A percentile compares a stretch with the other conserved stretches of the same genome.
Conservation (phyloP, 2,113 vertebrate genomes). For the Fregata magnificens region DNA sequence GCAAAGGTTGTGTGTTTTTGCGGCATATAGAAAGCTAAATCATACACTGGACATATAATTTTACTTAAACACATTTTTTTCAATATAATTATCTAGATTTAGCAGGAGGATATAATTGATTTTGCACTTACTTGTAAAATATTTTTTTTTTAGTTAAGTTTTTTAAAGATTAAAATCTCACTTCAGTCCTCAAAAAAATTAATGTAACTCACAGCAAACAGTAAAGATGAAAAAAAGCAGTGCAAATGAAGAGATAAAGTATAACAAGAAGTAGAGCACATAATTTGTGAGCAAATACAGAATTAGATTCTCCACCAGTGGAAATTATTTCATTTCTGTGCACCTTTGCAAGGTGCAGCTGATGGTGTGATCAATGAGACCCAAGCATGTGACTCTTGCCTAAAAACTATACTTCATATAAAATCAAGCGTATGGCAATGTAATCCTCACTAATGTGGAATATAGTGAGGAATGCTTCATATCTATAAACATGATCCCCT, state of each 20-base stretch:
- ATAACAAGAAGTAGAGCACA: not conserved
- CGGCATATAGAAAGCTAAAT: not conserved
- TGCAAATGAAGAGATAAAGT: not conserved
- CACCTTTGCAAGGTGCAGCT: not conserved
- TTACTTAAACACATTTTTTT: not conserved
- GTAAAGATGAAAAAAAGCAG: not conserved
- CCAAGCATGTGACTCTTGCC: not conserved
- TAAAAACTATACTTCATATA: not conserved
- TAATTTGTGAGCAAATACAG: not conserved
- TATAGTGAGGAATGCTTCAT: not conserved
- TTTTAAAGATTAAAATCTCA: not conserved
- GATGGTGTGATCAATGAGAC: not conserved
- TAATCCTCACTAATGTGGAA: not conserved
- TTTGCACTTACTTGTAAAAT: not conserved
- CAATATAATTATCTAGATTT: not conserved
- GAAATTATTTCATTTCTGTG: not conserved
- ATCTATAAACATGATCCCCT: not conserved
- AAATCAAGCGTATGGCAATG: not conserved
- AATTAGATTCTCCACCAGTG: not conserved
- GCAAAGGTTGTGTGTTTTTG: fast-evolving
- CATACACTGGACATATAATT: not conserved
- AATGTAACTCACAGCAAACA: not conserved
- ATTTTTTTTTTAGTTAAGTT: not conserved
- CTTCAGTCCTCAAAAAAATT: not conserved
- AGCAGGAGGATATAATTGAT: not conserved